phyloP scores from a whole-genome alignment of 2,888 invertebrate species.

The Phengaris arion region DNA sequence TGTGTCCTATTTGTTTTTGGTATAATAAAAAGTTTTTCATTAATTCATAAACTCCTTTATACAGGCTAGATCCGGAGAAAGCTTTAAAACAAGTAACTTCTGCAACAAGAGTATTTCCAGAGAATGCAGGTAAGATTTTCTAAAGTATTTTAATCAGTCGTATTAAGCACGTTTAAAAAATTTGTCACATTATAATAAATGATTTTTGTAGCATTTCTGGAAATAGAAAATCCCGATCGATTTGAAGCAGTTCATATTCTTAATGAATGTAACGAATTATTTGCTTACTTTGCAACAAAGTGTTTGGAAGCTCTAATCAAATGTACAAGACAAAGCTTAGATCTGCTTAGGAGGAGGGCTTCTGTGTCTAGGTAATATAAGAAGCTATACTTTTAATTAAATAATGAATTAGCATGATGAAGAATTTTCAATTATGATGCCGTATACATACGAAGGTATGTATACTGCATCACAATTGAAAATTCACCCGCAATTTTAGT shows the following conservation, averaged over 20 bases:
- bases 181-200: background rate
- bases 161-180: background rate
- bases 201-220: slow-evolving; percentile 74
- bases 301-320: slow-evolving; percentile 86
- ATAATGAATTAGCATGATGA: too few species aligned
- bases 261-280: slow-evolving; percentile 89
- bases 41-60: slow-evolving; percentile 25
- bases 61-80: slow-evolving; percentile 79
- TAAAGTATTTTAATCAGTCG: background rate
- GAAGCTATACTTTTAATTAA: background rate
- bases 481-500: slow-evolving; percentile 45
- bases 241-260: slow-evolving; percentile 81
- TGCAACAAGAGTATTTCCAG: slow-evolving; percentile 76
- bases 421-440: too few species aligned
- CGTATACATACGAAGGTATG: too few species aligned
- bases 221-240: slow-evolving; percentile 80
- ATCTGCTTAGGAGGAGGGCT: slow-evolving; percentile 82
- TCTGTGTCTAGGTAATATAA: slow-evolving; percentile 63
- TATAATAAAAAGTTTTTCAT: too few species aligned
- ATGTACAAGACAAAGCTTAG: slow-evolving; percentile 86
- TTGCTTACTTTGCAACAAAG: slow-evolving; percentile 88
- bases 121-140: slow-evolving; percentile 76
- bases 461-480: background rate
- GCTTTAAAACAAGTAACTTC: slow-evolving; percentile 81
- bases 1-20: too few species aligned